These are phyloP conservation scores for Halcyon leucocephala DNA, from an alignment of 2,797 vertebrate genomes.

Conservation along the genomic window DNA sequence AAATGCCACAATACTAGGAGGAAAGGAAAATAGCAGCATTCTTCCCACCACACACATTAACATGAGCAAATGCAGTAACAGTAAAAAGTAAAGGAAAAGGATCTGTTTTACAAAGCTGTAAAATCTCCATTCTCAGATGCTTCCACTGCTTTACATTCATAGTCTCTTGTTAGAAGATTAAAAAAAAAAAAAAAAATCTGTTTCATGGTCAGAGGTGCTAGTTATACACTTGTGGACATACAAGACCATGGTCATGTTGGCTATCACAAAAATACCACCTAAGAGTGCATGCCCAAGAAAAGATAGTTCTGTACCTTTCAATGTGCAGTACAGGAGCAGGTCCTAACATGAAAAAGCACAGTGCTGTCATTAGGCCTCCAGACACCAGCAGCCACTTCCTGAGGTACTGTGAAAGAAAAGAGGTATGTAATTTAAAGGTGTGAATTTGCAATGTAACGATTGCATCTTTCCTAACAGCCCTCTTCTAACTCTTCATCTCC, in stretches of 20 bases:
- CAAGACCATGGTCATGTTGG: neutral
- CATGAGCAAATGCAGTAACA: neutral
- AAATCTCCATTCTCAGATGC: neutral
- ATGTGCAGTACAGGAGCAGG: slow-evolving; percentile 90
- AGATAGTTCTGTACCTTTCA: slow-evolving; percentile 77
- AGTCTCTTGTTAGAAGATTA: neutral
- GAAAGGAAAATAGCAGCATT: neutral
- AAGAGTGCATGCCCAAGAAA: neutral
- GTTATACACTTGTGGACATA: neutral
- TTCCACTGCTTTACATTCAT: neutral
- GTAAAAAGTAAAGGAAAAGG: neutral
- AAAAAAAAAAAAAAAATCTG: neutral
- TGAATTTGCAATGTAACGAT: neutral
- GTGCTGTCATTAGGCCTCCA: slow-evolving; percentile 82
- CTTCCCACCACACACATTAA: neutral
- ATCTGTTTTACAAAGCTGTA: neutral
- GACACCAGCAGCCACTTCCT: slow-evolving; percentile 87
- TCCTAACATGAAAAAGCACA: slow-evolving; percentile 88
- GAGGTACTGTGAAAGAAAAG: slow-evolving; percentile 76
- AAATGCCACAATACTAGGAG: neutral
- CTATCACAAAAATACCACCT: neutral
- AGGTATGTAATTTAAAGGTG: neutral
- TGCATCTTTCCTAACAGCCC: neutral
- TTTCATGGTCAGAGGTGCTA: neutral
- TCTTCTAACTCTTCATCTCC: neutral